These are phyloP conservation scores for Petrocephalus schoutedeni DNA, from an alignment of 2,797 vertebrate species.

Conservation along the genomic window DNA sequence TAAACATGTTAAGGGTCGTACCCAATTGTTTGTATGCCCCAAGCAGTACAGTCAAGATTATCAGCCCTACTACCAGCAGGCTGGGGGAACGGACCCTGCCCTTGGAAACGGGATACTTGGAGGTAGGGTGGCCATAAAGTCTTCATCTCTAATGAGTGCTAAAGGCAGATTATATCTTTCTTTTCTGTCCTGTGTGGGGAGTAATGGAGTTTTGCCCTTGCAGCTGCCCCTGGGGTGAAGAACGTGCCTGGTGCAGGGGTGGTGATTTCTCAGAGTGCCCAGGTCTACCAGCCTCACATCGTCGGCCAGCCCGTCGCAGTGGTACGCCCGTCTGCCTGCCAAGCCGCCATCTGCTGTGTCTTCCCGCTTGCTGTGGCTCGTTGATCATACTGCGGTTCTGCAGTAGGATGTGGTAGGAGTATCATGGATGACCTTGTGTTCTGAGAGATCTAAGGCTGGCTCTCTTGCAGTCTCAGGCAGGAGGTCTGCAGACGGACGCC, in stretches of 20 bases:
- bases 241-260: conserved; percentile 73
- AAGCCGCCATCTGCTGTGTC: background rate
- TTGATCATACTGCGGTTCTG: background rate
- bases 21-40: background rate
- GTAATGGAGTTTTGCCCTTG: background rate
- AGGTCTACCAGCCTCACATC: conserved; percentile 83
- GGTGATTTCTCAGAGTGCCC: conserved; percentile 83
- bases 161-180: background rate
- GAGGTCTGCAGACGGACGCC: conserved; percentile 49
- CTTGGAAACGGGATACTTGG: conserved; percentile 61
- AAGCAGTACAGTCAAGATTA: conserved; percentile 65
- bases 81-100: conserved; percentile 63
- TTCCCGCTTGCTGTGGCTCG: background rate
- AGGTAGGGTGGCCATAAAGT: conserved; percentile 38
- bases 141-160: background rate
- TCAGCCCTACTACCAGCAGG: conserved; percentile 70
- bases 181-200: background rate
- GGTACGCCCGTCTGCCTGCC: conserved; percentile 40
- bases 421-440: background rate
- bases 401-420: background rate
- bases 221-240: conserved; percentile 64
- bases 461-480: conserved; percentile 43
- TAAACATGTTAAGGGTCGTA: background rate
- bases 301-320: conserved; percentile 58
- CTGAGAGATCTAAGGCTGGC: background rate